These are phyloP conservation scores for Temnothorax ravouxi DNA, from an alignment of 2,888 invertebrate species.

Conservation along the genomic window DNA sequence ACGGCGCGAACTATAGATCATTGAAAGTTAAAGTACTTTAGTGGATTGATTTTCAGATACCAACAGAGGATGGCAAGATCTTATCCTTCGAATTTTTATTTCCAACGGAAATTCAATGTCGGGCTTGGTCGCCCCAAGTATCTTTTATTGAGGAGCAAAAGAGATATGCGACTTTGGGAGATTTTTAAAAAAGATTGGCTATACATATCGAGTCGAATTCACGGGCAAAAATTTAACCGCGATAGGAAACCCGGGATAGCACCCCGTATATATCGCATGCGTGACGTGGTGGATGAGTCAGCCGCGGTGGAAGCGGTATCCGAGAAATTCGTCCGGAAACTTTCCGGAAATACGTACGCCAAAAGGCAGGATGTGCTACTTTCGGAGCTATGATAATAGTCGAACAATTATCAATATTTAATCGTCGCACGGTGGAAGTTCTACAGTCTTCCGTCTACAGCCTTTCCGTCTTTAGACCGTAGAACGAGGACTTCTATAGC, in stretches of 20 bases:
- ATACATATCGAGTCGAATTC: background rate
- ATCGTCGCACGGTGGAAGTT: slow-evolving; percentile 1
- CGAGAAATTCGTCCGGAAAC: slow-evolving; percentile 73
- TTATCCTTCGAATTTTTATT: background rate
- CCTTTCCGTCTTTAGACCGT: background rate
- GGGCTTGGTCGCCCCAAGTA: background rate
- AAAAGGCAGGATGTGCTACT: slow-evolving; percentile 40
- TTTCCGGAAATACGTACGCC: slow-evolving; percentile 67
- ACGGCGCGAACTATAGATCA: background rate
- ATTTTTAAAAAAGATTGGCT: background rate
- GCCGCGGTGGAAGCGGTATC: slow-evolving; percentile 72
- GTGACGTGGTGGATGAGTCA: slow-evolving; percentile 78
- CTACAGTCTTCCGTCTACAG: background rate
- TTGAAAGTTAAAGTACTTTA: background rate
- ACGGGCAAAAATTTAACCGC: background rate
- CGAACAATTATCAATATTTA: slow-evolving; percentile 44
- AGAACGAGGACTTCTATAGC: background rate
- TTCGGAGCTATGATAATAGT: slow-evolving; percentile 42
- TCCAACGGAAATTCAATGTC: background rate
- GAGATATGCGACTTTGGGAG: too few relatives aligned
- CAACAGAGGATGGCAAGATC: background rate
- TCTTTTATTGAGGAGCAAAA: background rate
- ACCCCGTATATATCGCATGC: slow-evolving; percentile 64
- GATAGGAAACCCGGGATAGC: background rate
- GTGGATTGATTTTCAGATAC: background rate